Percentiles rank a stretch among this genome's conserved stretches.
These are phyloP conservation scores for Oncopeltus fasciatus DNA, from an alignment of 1,140 invertebrate species.

Conservation along the genomic window DNA sequence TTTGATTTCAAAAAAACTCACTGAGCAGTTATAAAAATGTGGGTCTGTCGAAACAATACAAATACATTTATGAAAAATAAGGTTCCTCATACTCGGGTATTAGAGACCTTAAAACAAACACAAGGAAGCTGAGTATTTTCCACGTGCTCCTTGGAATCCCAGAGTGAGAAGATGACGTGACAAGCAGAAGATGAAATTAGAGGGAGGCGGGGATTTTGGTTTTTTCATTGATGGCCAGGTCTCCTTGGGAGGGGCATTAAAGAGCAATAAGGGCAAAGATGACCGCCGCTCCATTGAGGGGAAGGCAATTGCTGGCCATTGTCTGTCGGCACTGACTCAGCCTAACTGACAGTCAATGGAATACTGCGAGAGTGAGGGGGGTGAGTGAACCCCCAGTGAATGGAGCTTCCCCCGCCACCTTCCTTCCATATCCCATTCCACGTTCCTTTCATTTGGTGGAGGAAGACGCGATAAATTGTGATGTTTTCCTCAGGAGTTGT, in stretches of 20 bases:
- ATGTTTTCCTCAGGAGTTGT: too few relatives aligned
- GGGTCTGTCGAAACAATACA: too few relatives aligned
- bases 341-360: slow-evolving; percentile 2
- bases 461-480: background rate
- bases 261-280: slow-evolving; percentile 3
- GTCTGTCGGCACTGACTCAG: slow-evolving; percentile 2
- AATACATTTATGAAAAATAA: too few relatives aligned
- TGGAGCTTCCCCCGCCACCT: background rate
- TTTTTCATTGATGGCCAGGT: slow-evolving; percentile 1
- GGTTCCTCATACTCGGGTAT: too few relatives aligned
- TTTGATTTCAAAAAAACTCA: too few relatives aligned
- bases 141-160: too few relatives aligned
- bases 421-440: background rate
- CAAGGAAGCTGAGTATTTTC: too few relatives aligned
- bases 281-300: slow-evolving; percentile 1
- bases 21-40: too few relatives aligned
- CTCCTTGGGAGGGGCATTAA: slow-evolving; percentile 2
- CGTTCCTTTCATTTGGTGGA: background rate
- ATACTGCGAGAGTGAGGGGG: too few relatives aligned
- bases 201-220: background rate
- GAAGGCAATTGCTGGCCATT: background rate
- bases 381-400: background rate
- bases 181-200: slow-evolving; percentile 1
- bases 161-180: background rate
- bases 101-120: too few relatives aligned